Conservation (phyloP, 2,797 vertebrate species). For the Tauraco hartlaubi region DNA sequence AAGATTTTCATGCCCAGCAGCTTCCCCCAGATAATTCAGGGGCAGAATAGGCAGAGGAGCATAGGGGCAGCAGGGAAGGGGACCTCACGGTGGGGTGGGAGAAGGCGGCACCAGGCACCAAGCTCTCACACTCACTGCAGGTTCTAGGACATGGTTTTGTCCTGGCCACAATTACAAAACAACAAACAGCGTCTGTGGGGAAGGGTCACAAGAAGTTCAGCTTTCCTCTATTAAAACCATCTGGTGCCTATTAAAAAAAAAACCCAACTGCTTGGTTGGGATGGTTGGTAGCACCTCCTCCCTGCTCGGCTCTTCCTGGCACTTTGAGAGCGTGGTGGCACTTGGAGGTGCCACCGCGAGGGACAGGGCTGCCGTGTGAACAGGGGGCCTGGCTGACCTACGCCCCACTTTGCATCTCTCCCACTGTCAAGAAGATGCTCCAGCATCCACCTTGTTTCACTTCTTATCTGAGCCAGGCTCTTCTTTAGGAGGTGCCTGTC, state of each 20-base stretch:
- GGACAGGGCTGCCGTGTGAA: not conserved
- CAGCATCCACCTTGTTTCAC: not conserved
- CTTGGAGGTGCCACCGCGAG: not conserved
- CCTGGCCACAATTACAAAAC: constrained; percentile 68
- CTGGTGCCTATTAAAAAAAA: constrained; percentile 62
- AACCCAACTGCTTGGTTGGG: constrained; percentile 19
- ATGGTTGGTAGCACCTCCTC: constrained; percentile 56
- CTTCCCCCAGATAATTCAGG: not conserved
- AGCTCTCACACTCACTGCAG: constrained; percentile 17
- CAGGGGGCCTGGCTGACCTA: fast-evolving
- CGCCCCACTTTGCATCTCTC: not conserved
- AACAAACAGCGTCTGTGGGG: constrained; percentile 72
- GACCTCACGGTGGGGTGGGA: not conserved
- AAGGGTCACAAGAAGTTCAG: constrained; percentile 74
- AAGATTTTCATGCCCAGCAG: constrained; percentile 24
- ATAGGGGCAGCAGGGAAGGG: fast-evolving
- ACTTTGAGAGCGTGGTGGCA: not conserved
- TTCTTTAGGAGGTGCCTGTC: not conserved
- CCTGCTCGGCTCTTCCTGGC: not conserved
- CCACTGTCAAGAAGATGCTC: not conserved
- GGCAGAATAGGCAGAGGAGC: not conserved
- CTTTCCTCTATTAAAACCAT: constrained; percentile 73
- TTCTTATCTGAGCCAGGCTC: not conserved
- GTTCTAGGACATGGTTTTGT: constrained; percentile 55
- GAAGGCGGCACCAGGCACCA: constrained; percentile 21